A percentile compares a stretch with the other conserved stretches of the same genome.
Conservation (phyloP, 2,113 vertebrate genomes). For the Acanthochromis polyacanthus region DNA sequence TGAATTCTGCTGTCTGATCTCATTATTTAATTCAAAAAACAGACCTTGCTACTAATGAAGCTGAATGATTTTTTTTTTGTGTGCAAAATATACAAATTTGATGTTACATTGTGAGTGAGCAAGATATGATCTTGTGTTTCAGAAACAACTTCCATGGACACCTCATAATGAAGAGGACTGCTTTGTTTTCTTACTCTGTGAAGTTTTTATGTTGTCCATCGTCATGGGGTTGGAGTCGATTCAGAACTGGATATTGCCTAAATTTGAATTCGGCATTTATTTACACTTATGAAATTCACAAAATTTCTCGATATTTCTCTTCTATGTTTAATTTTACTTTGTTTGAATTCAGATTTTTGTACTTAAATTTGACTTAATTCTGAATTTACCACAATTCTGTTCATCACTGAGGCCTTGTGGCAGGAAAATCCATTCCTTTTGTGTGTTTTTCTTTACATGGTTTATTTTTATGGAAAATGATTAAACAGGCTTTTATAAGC, state of each 20-base stretch:
- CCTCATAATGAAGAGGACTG: slow-evolving; percentile 69
- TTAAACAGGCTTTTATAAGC: slow-evolving; percentile 63
- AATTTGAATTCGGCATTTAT: not conserved
- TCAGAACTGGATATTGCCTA: slow-evolving; percentile 14
- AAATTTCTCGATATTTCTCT: not conserved
- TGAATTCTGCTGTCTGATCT: not conserved
- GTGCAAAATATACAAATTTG: too few relatives aligned
- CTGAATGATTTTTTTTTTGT: not conserved
- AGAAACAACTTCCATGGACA: slow-evolving; percentile 83
- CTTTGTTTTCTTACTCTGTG: slow-evolving; percentile 23
- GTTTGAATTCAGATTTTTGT: slow-evolving; percentile 9
- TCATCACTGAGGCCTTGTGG: slow-evolving; percentile 47
- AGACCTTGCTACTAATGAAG: too few relatives aligned
- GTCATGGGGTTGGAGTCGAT: not conserved
- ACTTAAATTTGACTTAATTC: slow-evolving; percentile 2
- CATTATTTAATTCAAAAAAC: not conserved
- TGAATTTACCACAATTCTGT: slow-evolving; percentile 13
- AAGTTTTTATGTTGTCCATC: slow-evolving; percentile 31
- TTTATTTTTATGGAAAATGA: slow-evolving; percentile 67
- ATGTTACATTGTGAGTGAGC: not conserved
- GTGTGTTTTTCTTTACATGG: slow-evolving; percentile 36
- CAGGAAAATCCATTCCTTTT: slow-evolving; percentile 35
- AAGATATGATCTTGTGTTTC: slow-evolving; percentile 41
- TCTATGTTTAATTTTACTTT: not conserved
- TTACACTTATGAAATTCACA: not conserved